These are phyloP conservation scores for Caenorhabditis doughertyi DNA, from an alignment of 2,888 invertebrate genomes.

Conservation along the genomic window DNA sequence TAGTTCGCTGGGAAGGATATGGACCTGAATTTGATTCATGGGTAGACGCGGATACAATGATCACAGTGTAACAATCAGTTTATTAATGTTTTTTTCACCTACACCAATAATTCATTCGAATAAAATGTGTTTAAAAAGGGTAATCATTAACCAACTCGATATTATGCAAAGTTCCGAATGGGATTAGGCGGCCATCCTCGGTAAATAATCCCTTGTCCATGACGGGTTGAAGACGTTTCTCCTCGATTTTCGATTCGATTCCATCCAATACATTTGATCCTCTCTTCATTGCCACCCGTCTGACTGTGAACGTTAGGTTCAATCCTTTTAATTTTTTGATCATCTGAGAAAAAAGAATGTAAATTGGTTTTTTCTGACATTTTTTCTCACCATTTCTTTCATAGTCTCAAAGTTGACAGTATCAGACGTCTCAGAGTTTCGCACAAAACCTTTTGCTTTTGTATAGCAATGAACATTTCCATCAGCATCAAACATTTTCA, in stretches of 20 bases:
- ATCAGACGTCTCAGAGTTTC: not conserved
- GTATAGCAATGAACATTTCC: not conserved
- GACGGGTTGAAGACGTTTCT: not conserved
- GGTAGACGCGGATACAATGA: not conserved
- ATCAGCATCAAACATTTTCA: not conserved
- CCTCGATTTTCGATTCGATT: not conserved
- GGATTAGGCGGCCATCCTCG: not conserved
- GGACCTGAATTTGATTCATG: constrained; percentile 1
- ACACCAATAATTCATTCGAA: too few relatives aligned
- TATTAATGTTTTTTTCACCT: not conserved
- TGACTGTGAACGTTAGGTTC: not conserved
- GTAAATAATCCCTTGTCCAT: not conserved
- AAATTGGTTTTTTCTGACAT: too few relatives aligned
- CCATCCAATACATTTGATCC: not conserved
- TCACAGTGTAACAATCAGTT: not conserved
- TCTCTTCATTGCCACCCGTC: not conserved
- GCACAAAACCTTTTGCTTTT: not conserved
- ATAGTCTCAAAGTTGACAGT: not conserved
- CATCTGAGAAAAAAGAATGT: too few relatives aligned
- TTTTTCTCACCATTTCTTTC: not conserved
- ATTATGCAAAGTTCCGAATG: not conserved
- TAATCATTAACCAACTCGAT: not conserved
- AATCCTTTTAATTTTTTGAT: not conserved
- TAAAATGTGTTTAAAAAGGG: not conserved
- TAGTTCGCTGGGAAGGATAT: constrained; percentile 21